phyloP scores from a whole-genome alignment of 2,113 vertebrate genomes.

The Mesembrinibis cayennensis region DNA sequence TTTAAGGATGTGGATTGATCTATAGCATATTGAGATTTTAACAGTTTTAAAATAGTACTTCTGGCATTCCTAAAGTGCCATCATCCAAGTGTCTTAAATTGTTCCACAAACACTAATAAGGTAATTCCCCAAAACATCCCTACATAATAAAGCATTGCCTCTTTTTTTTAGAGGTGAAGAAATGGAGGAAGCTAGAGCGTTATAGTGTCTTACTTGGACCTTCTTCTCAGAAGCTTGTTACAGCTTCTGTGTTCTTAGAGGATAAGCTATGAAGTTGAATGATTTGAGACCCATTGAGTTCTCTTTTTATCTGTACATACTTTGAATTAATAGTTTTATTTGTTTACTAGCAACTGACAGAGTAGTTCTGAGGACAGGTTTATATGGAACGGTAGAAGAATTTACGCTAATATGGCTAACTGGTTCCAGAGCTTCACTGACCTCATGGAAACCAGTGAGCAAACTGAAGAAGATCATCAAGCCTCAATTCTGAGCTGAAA shows the following conservation, averaged over 20 bases:
- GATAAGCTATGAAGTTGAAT: background rate
- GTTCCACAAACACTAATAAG: background rate
- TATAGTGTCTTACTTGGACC: background rate
- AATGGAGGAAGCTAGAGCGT: background rate
- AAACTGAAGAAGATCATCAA: background rate
- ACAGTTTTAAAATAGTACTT: background rate
- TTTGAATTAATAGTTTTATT: background rate
- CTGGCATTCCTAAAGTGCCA: background rate
- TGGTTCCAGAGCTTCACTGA: background rate
- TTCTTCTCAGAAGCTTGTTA: background rate
- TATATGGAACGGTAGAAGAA: background rate
- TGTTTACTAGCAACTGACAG: background rate
- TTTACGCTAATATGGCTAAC: background rate
- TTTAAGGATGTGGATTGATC: background rate
- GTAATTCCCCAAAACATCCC: background rate
- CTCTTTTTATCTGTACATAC: background rate
- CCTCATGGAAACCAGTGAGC: background rate
- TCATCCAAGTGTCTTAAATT: background rate
- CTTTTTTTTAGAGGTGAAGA: background rate
- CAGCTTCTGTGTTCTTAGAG: background rate
- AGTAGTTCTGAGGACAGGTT: background rate
- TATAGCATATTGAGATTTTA: background rate
- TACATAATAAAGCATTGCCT: background rate
- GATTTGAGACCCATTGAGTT: background rate
- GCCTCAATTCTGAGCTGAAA: background rate